A percentile compares a stretch with the other conserved stretches of the same genome.
Evolutionary conservation across 2,888 invertebrate genomes (phyloP).

Genomic region (Mylabris sibirica): DNA sequence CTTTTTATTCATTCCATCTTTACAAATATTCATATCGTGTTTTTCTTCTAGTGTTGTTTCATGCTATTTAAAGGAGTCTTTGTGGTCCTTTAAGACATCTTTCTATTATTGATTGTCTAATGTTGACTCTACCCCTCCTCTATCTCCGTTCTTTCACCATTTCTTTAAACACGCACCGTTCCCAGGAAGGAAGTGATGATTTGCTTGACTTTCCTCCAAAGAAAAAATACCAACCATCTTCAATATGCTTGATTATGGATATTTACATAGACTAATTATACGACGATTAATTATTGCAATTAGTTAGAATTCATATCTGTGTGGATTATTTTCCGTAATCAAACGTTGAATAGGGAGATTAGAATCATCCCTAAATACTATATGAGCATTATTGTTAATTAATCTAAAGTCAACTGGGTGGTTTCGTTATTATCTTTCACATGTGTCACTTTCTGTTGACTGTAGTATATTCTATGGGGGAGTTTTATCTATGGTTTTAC

Average conservation of each 20-base stretch:
- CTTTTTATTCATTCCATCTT: neutral
- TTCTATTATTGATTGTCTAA: slow-evolving; percentile 38
- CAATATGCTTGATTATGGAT: neutral
- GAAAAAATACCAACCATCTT: neutral
- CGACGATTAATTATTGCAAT: neutral
- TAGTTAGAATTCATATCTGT: neutral
- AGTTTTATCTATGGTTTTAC: slow-evolving; percentile 13
- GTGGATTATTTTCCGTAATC: neutral
- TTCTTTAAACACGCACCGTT: slow-evolving; percentile 21
- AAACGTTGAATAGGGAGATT: neutral
- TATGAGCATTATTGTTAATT: slow-evolving; percentile 23
- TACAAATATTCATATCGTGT: slow-evolving; percentile 14
- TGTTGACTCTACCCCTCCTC: slow-evolving; percentile 37
- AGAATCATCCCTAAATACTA: neutral
- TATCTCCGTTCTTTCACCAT: slow-evolving; percentile 5
- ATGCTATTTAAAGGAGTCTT: slow-evolving; percentile 21
- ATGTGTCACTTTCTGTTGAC: slow-evolving; percentile 18
- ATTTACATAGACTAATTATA: neutral
- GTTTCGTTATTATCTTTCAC: slow-evolving; percentile 23
- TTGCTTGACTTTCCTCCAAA: slow-evolving; percentile 19
- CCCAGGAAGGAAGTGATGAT: slow-evolving; percentile 37
- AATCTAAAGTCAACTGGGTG: slow-evolving; percentile 20
- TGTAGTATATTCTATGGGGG: neutral
- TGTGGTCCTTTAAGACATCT: slow-evolving; percentile 22
- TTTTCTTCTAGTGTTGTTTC: slow-evolving; percentile 15